phyloP scores from a whole-genome alignment of 2,797 vertebrate genomes.

The Anabas testudineus region DNA sequence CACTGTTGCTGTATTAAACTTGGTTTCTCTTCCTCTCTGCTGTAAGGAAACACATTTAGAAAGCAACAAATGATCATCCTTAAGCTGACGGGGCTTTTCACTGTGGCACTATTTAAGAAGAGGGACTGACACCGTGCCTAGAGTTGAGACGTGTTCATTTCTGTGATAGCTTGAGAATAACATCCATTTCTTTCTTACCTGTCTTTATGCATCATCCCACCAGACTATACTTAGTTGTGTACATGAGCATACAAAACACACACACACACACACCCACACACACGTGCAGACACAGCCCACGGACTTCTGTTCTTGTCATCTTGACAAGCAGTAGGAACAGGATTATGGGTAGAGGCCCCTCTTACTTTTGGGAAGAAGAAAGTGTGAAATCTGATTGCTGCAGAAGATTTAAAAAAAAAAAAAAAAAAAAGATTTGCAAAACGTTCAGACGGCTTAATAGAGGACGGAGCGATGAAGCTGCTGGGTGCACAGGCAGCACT shows the following conservation, averaged over 20 bases:
- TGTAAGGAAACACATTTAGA: no score
- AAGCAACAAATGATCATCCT: slow-evolving; percentile 7
- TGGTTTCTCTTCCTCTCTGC: background rate
- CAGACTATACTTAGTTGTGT: slow-evolving; percentile 16
- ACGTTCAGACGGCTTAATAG: slow-evolving; percentile 51
- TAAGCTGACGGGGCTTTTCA: background rate
- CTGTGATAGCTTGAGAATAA: background rate
- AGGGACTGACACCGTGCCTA: background rate
- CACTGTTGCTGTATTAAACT: no score
- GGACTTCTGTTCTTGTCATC: slow-evolving; percentile 67
- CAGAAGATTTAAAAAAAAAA: slow-evolving; percentile 68
- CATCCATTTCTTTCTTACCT: slow-evolving; percentile 8
- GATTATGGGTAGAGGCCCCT: slow-evolving; percentile 65
- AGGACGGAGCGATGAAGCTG: slow-evolving; percentile 41
- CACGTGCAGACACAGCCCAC: slow-evolving; percentile 28
- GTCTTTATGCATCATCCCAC: slow-evolving; percentile 30
- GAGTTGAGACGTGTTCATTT: slow-evolving; percentile 8
- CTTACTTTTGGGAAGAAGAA: slow-evolving; percentile 61
- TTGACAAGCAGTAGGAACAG: slow-evolving; percentile 74
- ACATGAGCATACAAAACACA: background rate
- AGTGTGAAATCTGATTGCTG: slow-evolving; percentile 79
- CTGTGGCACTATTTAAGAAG: background rate
- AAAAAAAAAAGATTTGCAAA: slow-evolving; percentile 67
- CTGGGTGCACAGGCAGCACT: slow-evolving; percentile 41
- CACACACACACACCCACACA: no score